These are phyloP conservation scores for Tachysurus fulvidraco DNA, from an alignment of 2,113 vertebrate genomes.

Conservation along the genomic window DNA sequence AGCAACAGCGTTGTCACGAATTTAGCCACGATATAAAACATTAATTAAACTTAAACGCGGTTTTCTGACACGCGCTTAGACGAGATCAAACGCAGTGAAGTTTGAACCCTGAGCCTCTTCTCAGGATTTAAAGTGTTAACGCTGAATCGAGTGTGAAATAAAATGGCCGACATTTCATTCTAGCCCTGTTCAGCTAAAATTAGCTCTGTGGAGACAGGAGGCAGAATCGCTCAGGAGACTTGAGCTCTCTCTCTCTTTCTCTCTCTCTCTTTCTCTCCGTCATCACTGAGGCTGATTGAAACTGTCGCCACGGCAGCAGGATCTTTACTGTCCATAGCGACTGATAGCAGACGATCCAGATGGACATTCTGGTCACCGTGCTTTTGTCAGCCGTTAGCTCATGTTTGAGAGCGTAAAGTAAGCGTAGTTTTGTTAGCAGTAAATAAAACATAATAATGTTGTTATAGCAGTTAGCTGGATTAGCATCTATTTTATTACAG, in stretches of 20 bases:
- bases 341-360: slow-evolving; percentile 31
- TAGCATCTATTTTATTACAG: not conserved
- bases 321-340: slow-evolving; percentile 8
- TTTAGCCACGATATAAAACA: not conserved
- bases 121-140: not conserved
- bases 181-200: slow-evolving; percentile 76
- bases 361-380: not conserved
- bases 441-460: not conserved
- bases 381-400: not conserved
- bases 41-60: not conserved
- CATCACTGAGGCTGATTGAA: slow-evolving; percentile 22
- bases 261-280: slow-evolving; percentile 1
- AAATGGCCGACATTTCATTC: slow-evolving; percentile 71
- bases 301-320: not conserved
- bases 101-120: too few species aligned
- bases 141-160: slow-evolving; percentile 51
- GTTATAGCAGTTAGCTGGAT: not conserved
- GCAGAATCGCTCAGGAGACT: slow-evolving; percentile 62
- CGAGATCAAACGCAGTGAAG: not conserved
- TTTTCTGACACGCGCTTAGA: not conserved
- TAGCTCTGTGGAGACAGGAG: slow-evolving; percentile 63
- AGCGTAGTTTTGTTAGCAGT: not conserved
- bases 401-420: not conserved
- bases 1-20: not conserved
- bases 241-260: slow-evolving; percentile 21